These are phyloP conservation scores for Leucophora obtusa DNA, from an alignment of 2,888 invertebrate species.

Conservation along the genomic window DNA sequence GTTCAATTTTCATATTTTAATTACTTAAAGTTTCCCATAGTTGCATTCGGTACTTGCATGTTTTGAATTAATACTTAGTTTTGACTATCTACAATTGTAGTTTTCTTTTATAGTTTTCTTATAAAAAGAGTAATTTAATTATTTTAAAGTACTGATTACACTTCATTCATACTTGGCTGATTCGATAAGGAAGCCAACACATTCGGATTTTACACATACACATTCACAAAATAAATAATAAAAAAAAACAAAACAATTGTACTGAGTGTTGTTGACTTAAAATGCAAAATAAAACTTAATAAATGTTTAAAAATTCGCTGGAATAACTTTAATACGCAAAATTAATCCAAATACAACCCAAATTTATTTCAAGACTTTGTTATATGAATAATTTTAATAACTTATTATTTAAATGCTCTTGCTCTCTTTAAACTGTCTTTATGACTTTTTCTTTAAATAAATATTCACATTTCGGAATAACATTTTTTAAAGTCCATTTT, in stretches of 20 bases:
- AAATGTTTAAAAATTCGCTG: background rate
- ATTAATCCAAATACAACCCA: too few species aligned
- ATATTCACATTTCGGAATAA: too few species aligned
- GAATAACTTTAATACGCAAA: too few species aligned
- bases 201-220: slow-evolving; percentile 16
- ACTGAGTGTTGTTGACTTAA: slow-evolving; percentile 31
- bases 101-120: too few species aligned
- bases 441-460: too few species aligned
- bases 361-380: background rate
- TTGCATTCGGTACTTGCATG: too few species aligned
- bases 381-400: background rate
- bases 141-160: background rate
- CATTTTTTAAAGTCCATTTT: too few species aligned
- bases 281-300: slow-evolving; percentile 40
- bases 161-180: slow-evolving; percentile 28
- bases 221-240: slow-evolving; percentile 7
- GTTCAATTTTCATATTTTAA: too few species aligned
- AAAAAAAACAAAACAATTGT: background rate
- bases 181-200: slow-evolving; percentile 33
- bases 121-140: background rate
- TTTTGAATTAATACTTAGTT: too few species aligned
- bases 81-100: too few species aligned
- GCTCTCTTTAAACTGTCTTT: too few species aligned
- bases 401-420: background rate
- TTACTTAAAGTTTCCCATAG: too few species aligned